Conservation (phyloP, 2,888 invertebrate genomes). For the Agapostemon virescens region DNA sequence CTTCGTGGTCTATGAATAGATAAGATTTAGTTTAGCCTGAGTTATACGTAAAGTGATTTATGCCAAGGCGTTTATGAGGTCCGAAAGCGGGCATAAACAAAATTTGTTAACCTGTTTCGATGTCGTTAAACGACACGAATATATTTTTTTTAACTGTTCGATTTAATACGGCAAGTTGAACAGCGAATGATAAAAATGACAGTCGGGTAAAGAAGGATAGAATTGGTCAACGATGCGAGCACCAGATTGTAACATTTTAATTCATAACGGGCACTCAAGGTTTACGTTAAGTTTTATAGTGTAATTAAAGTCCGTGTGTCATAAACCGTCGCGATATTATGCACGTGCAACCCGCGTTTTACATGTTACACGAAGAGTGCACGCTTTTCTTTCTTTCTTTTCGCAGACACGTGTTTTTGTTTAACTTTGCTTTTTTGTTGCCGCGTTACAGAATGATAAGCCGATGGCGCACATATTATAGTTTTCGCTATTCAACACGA, state of each 20-base stretch:
- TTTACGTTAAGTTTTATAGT: neutral
- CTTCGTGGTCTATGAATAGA: neutral
- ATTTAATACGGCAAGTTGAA: neutral
- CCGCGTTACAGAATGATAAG: too few species aligned
- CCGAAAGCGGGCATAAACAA: neutral
- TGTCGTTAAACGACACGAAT: neutral
- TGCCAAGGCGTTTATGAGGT: neutral
- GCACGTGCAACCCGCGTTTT: neutral
- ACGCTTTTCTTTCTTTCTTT: neutral
- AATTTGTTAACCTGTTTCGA: neutral
- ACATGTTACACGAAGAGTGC: neutral
- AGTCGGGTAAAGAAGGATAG: neutral
- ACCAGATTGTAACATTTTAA: neutral
- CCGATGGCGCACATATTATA: neutral
- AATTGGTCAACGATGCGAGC: neutral
- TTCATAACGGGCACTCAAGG: neutral
- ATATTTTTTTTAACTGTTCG: neutral
- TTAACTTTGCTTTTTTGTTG: neutral
- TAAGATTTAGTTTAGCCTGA: neutral
- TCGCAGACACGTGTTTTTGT: neutral
- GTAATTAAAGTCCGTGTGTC: constrained; percentile 14
- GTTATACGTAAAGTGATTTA: neutral
- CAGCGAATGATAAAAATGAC: neutral
- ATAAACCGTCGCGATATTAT: neutral
- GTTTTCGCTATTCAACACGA: neutral